Evolutionary conservation across 2,888 invertebrate species (phyloP), one percentile per base, ranked within the genome.

Genomic region (Ferrisia virgata): DNA sequence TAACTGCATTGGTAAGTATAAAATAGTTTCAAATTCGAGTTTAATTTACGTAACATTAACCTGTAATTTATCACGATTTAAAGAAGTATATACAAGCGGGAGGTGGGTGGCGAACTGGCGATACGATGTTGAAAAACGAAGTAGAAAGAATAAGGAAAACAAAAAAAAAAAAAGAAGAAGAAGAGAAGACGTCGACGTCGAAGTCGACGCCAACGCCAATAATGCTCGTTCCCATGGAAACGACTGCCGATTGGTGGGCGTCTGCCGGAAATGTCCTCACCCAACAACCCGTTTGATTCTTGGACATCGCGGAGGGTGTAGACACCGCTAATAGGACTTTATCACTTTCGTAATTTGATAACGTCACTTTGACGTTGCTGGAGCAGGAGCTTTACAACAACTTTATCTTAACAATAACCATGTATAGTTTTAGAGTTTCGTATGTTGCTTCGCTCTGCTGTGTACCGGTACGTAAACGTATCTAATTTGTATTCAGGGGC

Each of bases 231-330:
- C 22, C 83, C 72, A 83, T 83, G 72, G 83, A 43, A 43, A 83
- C 83, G 69, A 69, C 72, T 72, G 40, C 76, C 72, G 83, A 83
- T 83, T 83, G 72, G 83, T 83, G 83, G 83, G 83, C 83, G 83
- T 83, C 83, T 83, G 83, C 76, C 83, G 83, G 83, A 83, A 83
- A 83, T 28, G 83, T 83, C 76, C 83, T 83, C 72, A 83, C 83
- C 72, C 76, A 72, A 76, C 25, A 72, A 69, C 83, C 28, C 40
- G 39, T 83, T 83, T 80, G 43, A 43, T 64, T 82, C 69, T 40
- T 72, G 18, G 69, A 83, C 72, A 76, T 76, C 72, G 76, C 40
- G 43, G 72, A 83, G 76, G 83, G 83, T 83, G 83, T 83, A 83
- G 76, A 83, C 83, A 83, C 43, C 72, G 72, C 76, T 83, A 76